Base-by-base conservation (phyloP, 2,113 vertebrate species). In the Spea bombifrons region DNA sequence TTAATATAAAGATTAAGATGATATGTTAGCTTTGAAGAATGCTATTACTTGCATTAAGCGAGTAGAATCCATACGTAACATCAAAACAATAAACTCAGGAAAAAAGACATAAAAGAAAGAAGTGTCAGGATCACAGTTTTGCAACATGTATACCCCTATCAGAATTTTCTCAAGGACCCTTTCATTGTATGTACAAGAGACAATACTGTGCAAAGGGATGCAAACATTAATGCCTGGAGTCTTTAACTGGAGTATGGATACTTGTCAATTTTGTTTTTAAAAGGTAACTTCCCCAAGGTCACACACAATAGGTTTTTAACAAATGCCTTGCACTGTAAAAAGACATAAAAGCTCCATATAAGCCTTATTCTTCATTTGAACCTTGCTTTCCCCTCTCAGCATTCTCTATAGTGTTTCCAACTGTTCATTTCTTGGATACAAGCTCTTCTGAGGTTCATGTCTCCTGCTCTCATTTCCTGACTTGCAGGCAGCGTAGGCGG, bases 401-500 rank as follows among this genome's bases (percentile, higher is more conserved):
- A 16, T 67, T 73, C 63, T 73, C 70, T 73, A 61, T 46, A 53
- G 63, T 53, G 77, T 73, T 63, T 59, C 63, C 15, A 7, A 61
- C 9, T 74, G 50, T 68, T 80, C 17, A 66, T 74, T 74, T 80
- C 9, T 68, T 15, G 43, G 44, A 73, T 73, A 52, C 64, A 67
- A 80, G 71, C 65, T 68, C 71, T 67, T 57, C 71, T 61, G 64
- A 74, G 57, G 71, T 74, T 68, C 71, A 49, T 74, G 71, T 61
- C 68, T 80, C 78, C 71, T 74, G 71, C 65, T 80, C 65, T 80
- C 71, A 74, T 74, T 80, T 80, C 78, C 65, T 74, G 71, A 74
- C 78, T 71, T 80, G 78, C 78, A 80, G 78, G 78, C 78, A 74
- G 78, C 63, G 78, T 80, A 61, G 78, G 78, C 78, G 71, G 78